Evolutionary conservation across 2,888 invertebrate species (phyloP), one percentile per base, ranked within the genome.

Genomic region (Calliphora vomitoria): DNA sequence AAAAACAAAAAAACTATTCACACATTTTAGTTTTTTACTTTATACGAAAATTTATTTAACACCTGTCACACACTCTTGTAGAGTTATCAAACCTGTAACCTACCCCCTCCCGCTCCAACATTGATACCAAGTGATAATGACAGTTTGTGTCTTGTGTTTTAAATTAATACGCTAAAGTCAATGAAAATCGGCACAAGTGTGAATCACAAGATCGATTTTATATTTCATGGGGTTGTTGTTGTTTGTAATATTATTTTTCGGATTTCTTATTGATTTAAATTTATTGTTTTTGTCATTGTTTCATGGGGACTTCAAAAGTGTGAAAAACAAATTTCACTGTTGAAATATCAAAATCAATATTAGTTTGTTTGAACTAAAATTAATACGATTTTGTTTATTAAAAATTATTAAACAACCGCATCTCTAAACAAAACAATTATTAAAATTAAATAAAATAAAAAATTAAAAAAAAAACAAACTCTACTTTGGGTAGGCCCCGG

Each of bases 401-500:
- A 18, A 68, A 71, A 60, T 35, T 71, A 69, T 41, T 58, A 15
- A 60, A 69, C 13, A 58, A 60, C 41, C 55, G 15, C 20, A 53
- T 13, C 2, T n/a, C n/a, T 50, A 15, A 47, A 50, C n/a, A 47
- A 47, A 47, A 47, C n/a, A 69, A 47, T 18, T 50, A 69, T 50
- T 47, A 60, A 4, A 25, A 47, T n/a, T 31, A 50, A 69, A 47
- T 68, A 15, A 50, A 50, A 20, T 4, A 18, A 25, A 47, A 50
- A 53, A 50, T 47, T n/a, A 31, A 53, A n/a, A 15, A 66, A 53
- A 69, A 71, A 71, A 47, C 11, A 55, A n/a, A 5, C 10, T 4
- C 20, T 10, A 31, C 55, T 53, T 47, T 11, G 0, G 0, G 50
- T 2, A 91, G 91, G 91, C 91, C 89, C 91, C 91, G 91, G 89